Conservation (phyloP, 2,888 invertebrate species). For the Theodoxus fluviatilis region DNA sequence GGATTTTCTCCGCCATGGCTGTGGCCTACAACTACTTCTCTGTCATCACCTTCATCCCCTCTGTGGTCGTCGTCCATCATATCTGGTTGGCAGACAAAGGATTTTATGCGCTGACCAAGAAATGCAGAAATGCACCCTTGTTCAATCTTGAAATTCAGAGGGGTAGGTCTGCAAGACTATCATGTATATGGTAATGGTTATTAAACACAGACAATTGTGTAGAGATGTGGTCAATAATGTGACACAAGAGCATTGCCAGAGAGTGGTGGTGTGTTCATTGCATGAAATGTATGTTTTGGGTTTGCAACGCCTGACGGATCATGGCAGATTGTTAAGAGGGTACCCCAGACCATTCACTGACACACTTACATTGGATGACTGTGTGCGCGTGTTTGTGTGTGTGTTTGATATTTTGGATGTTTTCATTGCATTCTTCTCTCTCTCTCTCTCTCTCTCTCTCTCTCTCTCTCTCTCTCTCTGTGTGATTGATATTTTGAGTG, state of each 20-base stretch:
- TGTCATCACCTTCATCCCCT: constrained; percentile 47
- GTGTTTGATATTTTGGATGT: not conserved
- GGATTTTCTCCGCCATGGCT: constrained; percentile 48
- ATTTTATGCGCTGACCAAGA: constrained; percentile 26
- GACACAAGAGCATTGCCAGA: too few species aligned
- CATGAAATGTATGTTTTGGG: too few species aligned
- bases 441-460: not conserved
- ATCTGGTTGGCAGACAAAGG: constrained; percentile 35
- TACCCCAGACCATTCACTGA: too few species aligned
- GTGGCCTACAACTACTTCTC: constrained; percentile 50
- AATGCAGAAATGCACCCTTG: too few species aligned
- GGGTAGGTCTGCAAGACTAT: too few species aligned
- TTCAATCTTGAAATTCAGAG: too few species aligned
- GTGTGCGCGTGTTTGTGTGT: not conserved
- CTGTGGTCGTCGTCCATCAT: constrained; percentile 44
- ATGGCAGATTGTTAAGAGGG: too few species aligned
- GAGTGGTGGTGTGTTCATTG: too few species aligned
- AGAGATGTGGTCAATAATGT: too few species aligned
- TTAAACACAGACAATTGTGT: too few species aligned
- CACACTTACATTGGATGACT: not conserved
- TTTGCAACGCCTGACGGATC: too few species aligned
- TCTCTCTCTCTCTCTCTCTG: not conserved
- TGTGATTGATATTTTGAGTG: not conserved
- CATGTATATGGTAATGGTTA: too few species aligned
- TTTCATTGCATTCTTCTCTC: not conserved